Evolutionary conservation across 92 coral and sea anemone genomes (phyloP), one percentile per base, ranked within the genome.

Genomic region (Actinostola sp.): DNA sequence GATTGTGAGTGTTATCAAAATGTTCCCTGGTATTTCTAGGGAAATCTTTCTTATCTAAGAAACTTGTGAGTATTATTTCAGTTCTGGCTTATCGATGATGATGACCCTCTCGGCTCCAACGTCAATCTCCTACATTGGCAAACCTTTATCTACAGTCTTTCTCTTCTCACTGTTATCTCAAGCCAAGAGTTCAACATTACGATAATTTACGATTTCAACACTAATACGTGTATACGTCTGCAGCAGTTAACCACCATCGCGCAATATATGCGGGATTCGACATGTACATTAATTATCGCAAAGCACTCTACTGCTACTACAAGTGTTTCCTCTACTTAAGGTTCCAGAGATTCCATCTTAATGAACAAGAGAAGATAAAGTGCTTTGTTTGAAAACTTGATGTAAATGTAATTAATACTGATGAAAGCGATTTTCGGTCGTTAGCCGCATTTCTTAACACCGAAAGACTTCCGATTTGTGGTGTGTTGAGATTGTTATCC

Each of bases 381-480:
- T 66, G 39, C 38, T 31, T 52, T 68, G 33, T 51, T 68, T 12
- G 56, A 68, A 9, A 52, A 27, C 62, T 36, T 51, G 74, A 68
- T 68, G 74, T 50, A 68, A 68, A 49, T 68, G 39, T 68, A 52
- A 68, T 68, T 68, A 68, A 68, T 9, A 32, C 59, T 34, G 74
- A 68, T 68, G 74, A 68, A 50, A 48, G 74, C 50, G 50, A 68
- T 68, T 68, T 16, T 11, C 32, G 58, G 21, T 56, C 61, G 58
- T 33, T 68, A 68, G 74, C 19, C 59, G 21, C 36, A 57, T 57
- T 30, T 12, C 29, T 27, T 57, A 30, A 38, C 25, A 24, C 74
- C 48, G n/a, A 50, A 68, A n/a, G 62, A 68, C 74, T 68, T 68
- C 74, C 74, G 74, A 68, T 56, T 1, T 66, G 52, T 25, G 43